Percentiles rank a stretch among this genome's conserved stretches.
Conservation (phyloP, 2,797 vertebrate genomes). For the Amphiprion clarkii region DNA sequence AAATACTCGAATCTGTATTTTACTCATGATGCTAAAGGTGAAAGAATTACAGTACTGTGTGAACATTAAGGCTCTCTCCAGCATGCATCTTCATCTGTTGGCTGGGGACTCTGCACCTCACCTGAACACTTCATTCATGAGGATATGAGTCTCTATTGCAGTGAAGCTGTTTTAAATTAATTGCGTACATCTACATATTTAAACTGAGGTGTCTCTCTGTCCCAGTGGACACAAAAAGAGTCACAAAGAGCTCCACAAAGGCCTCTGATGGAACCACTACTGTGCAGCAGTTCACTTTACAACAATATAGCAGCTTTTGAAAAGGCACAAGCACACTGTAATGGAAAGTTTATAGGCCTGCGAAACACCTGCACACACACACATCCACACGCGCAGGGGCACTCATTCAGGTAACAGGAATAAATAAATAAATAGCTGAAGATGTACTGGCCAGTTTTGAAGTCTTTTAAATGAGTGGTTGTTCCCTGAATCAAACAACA, state of each 20-base stretch:
- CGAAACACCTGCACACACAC: not conserved
- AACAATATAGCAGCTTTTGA: constrained; percentile 58
- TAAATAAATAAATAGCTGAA: constrained; percentile 82
- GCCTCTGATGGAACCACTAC: not conserved
- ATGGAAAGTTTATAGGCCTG: constrained; percentile 11
- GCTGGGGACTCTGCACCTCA: constrained; percentile 2
- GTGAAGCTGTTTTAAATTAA: constrained; percentile 9
- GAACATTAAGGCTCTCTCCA: constrained; percentile 38
- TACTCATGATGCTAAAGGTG: not conserved
- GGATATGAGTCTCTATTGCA: not conserved
- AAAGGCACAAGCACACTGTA: constrained; percentile 43
- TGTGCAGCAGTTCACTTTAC: not conserved
- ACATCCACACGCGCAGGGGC: not conserved
- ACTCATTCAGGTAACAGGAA: constrained; percentile 37
- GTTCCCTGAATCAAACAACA: constrained; percentile 59
- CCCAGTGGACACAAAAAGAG: not conserved
- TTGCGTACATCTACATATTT: not conserved
- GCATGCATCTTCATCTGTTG: not conserved
- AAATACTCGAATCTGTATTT: not conserved
- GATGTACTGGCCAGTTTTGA: constrained; percentile 34
- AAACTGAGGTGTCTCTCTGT: not conserved
- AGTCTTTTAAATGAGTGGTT: constrained; percentile 27
- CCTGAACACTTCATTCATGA: not conserved
- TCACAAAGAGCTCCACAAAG: not conserved
- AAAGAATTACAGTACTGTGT: constrained; percentile 25